Percentiles rank a stretch among this genome's conserved stretches.
Conservation (phyloP, 2,113 vertebrate genomes). For the Gasterosteus nipponicus region DNA sequence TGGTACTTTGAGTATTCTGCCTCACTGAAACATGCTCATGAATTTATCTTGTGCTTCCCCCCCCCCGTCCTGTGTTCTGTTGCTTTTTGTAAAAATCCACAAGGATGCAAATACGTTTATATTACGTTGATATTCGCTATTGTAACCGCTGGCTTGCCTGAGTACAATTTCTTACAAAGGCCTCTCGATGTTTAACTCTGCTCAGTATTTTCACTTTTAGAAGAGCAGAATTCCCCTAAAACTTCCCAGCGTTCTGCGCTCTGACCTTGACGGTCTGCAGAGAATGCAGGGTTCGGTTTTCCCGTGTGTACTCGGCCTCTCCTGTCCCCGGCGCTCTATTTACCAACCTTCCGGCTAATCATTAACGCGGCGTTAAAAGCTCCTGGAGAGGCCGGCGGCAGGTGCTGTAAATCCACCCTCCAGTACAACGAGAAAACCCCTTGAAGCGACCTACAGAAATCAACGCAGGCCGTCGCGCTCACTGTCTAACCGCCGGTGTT, state of each 20-base stretch:
- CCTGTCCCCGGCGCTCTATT: constrained; percentile 57
- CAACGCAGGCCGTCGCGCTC: constrained; percentile 34
- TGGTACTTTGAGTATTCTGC: neutral
- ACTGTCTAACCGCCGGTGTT: constrained; percentile 37
- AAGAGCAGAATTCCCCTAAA: constrained; percentile 40
- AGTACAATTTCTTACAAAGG: neutral
- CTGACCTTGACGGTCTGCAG: constrained; percentile 61
- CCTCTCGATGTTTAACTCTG: neutral
- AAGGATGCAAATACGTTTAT: neutral
- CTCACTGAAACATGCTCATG: constrained; percentile 12
- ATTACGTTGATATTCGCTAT: neutral
- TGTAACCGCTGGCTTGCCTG: neutral
- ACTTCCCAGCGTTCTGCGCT: constrained; percentile 27
- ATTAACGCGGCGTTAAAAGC: constrained; percentile 64
- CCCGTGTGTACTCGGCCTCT: constrained; percentile 42
- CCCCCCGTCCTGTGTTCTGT: neutral
- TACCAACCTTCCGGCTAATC: constrained; percentile 68
- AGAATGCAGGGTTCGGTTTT: constrained; percentile 59
- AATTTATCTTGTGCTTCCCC: neutral
- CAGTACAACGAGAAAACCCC: constrained; percentile 8
- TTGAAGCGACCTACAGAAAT: constrained; percentile 26
- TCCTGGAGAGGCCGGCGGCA: constrained; percentile 13
- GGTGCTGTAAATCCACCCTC: constrained; percentile 24
- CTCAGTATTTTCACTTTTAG: constrained; percentile 44
- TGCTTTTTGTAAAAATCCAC: neutral